These are phyloP conservation scores for Torymus tubicola DNA, from an alignment of 2,888 invertebrate species.

Conservation along the genomic window DNA sequence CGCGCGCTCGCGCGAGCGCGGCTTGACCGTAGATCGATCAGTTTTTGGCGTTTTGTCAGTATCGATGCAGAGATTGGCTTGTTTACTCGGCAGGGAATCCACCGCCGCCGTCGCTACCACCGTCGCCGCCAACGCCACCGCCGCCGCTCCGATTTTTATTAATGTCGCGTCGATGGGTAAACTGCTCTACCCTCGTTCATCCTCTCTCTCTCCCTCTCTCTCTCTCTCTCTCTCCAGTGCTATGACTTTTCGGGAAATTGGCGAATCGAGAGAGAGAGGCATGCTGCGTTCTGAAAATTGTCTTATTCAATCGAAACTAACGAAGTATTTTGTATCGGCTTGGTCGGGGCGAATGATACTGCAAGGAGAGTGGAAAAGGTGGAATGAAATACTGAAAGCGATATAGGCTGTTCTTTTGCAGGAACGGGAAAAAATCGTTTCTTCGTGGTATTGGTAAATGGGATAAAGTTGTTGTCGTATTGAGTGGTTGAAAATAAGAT, in stretches of 20 bases:
- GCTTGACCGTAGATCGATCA: slow-evolving; percentile 41
- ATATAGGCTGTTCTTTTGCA: too few relatives aligned
- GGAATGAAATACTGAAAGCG: too few relatives aligned
- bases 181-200: slow-evolving; percentile 29
- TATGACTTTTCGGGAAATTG: slow-evolving; percentile 44
- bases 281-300: slow-evolving; percentile 10
- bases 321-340: not conserved
- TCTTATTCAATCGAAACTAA: slow-evolving; percentile 26
- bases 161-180: slow-evolving; percentile 49
- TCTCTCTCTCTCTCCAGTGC: not conserved
- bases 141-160: slow-evolving; percentile 46
- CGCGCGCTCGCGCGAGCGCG: not conserved
- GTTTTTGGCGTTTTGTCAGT: slow-evolving; percentile 51
- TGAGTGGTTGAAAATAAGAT: too few relatives aligned
- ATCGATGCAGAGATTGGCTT: slow-evolving; percentile 48
- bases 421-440: too few relatives aligned
- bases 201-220: not conserved
- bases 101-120: slow-evolving; percentile 11
- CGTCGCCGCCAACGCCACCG: not conserved
- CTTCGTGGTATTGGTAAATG: too few relatives aligned
- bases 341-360: not conserved
- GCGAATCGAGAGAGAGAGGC: not conserved
- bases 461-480: too few relatives aligned
- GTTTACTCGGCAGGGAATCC: slow-evolving; percentile 44
- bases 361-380: too few relatives aligned